Conservation (phyloP, 2,797 vertebrate species). For the Cheirogaleus major region DNA sequence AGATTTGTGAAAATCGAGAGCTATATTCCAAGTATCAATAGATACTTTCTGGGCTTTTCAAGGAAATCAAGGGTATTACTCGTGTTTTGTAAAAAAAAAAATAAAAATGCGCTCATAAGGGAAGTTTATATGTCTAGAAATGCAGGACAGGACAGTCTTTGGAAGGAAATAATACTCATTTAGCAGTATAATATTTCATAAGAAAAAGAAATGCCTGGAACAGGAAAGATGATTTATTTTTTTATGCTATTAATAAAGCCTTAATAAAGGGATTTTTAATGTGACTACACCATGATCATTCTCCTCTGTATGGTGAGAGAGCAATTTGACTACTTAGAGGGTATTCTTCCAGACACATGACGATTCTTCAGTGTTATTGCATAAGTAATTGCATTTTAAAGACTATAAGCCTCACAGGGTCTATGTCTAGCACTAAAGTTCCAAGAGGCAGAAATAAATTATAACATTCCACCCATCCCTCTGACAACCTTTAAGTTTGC, state of each 20-base stretch:
- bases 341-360: conserved; percentile 18
- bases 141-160: background rate
- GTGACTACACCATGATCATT: conserved; percentile 17
- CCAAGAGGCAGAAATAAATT: conserved; percentile 57
- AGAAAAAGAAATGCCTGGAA: conserved; percentile 33
- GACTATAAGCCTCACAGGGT: conserved; percentile 33
- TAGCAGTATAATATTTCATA: conserved; percentile 39
- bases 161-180: conserved; percentile 46
- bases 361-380: conserved; percentile 53
- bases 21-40: background rate
- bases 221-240: conserved; percentile 58
- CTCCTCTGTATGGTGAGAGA: background rate
- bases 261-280: conserved; percentile 59
- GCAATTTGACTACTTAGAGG: conserved; percentile 40
- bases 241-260: conserved; percentile 56
- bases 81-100: background rate
- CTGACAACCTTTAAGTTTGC: conserved; percentile 52
- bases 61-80: background rate
- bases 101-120: background rate
- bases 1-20: conserved; percentile 35
- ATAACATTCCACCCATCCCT: background rate
- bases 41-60: background rate
- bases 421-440: conserved; percentile 28
- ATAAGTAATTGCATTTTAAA: conserved; percentile 68
- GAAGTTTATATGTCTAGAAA: conserved; percentile 32